Conservation (phyloP, 1,140 invertebrate genomes). For the Theocolax elegans region DNA sequence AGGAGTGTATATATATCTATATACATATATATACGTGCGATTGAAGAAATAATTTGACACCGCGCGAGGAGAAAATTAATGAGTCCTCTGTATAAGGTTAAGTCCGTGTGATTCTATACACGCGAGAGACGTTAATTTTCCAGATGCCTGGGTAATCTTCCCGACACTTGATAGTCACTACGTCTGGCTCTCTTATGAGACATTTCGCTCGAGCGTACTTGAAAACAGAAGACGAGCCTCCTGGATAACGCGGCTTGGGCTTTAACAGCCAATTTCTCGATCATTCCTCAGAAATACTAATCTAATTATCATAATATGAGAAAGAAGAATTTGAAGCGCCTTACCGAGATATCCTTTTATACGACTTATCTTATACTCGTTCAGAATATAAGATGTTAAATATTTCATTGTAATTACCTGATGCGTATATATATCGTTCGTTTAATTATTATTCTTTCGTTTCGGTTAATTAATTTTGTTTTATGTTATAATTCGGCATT, state of each 20-base stretch:
- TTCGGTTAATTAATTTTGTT: no score
- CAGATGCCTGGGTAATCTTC: slow-evolving; percentile 35
- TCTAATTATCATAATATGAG: background rate
- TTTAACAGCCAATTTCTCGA: background rate
- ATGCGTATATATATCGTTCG: no score
- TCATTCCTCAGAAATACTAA: slow-evolving; percentile 13
- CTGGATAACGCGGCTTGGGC: no score
- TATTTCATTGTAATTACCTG: no score
- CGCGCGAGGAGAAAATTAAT: background rate
- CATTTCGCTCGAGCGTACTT: slow-evolving; percentile 17
- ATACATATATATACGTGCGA: no score
- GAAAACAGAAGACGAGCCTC: slow-evolving; percentile 3
- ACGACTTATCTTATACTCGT: slow-evolving; percentile 4
- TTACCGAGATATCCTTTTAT: no score
- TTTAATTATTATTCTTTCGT: no score
- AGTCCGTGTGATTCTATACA: background rate
- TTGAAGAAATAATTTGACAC: slow-evolving; percentile 11
- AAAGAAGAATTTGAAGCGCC: background rate
- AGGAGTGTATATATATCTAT: no score
- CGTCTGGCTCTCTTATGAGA: slow-evolving; percentile 25
- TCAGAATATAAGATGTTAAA: background rate
- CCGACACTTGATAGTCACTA: slow-evolving; percentile 29
- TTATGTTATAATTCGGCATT: no score
- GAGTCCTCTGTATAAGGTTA: background rate
- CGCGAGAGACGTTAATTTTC: slow-evolving; percentile 30